phyloP scores from a whole-genome alignment of 2,797 vertebrate species.

The Micrastur ruficollis region DNA sequence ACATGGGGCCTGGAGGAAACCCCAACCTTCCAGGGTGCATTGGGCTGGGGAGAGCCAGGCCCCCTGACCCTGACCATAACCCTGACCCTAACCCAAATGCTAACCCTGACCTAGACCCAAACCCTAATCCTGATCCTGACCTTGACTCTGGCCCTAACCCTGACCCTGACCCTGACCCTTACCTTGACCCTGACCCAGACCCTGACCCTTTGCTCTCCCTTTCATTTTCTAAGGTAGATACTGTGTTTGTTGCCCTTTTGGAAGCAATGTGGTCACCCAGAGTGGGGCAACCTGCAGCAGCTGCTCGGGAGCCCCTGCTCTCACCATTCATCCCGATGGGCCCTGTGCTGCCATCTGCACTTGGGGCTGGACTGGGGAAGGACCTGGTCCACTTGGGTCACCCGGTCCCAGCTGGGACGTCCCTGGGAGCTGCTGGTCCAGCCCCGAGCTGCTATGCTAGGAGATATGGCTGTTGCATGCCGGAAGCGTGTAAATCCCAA shows the following conservation, averaged over 20 bases:
- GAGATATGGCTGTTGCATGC: background rate
- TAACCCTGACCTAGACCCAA: too few species aligned
- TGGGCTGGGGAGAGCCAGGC: background rate
- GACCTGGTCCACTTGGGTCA: background rate
- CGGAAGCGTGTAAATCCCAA: background rate
- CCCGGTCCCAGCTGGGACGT: background rate
- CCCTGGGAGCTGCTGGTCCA: background rate
- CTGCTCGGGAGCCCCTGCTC: fast-evolving
- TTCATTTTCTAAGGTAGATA: background rate
- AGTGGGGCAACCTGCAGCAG: background rate
- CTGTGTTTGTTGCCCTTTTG: background rate
- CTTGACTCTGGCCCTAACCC: too few species aligned
- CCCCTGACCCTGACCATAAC: too few species aligned
- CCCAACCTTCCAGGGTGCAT: background rate
- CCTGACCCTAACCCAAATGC: background rate
- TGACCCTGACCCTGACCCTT: background rate
- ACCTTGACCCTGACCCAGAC: background rate
- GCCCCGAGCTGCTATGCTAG: background rate
- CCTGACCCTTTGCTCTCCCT: background rate
- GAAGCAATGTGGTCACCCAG: background rate
- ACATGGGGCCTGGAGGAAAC: background rate
- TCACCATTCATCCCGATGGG: background rate
- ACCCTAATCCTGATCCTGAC: too few species aligned
- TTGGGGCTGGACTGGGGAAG: background rate
- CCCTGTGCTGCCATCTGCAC: fast-evolving